Percentiles rank a stretch among this genome's conserved stretches.
These are phyloP conservation scores for Limenitis camilla DNA, from an alignment of 2,888 invertebrate species.

Conservation along the genomic window DNA sequence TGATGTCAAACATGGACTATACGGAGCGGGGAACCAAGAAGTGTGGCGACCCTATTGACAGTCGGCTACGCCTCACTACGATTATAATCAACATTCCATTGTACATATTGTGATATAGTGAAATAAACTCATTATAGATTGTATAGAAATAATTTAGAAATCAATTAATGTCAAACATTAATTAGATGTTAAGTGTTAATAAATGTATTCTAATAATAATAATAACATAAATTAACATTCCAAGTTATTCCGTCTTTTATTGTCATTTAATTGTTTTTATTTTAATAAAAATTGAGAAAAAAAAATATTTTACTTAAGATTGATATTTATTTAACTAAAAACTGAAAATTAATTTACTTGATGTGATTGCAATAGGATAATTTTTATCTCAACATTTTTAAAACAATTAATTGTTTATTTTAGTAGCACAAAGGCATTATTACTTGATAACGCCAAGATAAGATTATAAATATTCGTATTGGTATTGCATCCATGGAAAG, in stretches of 20 bases:
- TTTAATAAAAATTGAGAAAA: background rate
- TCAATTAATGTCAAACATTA: slow-evolving; percentile 71
- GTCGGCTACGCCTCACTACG: slow-evolving; percentile 29
- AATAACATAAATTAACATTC: slow-evolving; percentile 33
- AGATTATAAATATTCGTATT: no score
- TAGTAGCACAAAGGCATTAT: no score
- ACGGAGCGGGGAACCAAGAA: slow-evolving; percentile 56
- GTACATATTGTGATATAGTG: slow-evolving; percentile 70
- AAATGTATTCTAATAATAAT: slow-evolving; percentile 41
- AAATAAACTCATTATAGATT: slow-evolving; percentile 29
- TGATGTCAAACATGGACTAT: slow-evolving; percentile 68
- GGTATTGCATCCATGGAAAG: no score
- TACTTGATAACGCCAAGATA: no score
- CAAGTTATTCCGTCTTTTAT: slow-evolving; percentile 25
- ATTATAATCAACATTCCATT: slow-evolving; percentile 45
- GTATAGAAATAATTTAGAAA: slow-evolving; percentile 31
- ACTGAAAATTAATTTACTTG: no score
- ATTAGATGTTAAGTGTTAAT: slow-evolving; percentile 61
- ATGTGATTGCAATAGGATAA: no score
- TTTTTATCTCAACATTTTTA: no score
- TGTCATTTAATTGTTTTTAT: slow-evolving; percentile 4
- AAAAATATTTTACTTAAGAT: no score
- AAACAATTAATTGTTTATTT: no score
- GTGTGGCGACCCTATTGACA: slow-evolving; percentile 88
- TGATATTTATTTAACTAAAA: no score